Evolutionary conservation across 2,888 invertebrate genomes (phyloP).

Genomic region (Drosophila putrida): DNA sequence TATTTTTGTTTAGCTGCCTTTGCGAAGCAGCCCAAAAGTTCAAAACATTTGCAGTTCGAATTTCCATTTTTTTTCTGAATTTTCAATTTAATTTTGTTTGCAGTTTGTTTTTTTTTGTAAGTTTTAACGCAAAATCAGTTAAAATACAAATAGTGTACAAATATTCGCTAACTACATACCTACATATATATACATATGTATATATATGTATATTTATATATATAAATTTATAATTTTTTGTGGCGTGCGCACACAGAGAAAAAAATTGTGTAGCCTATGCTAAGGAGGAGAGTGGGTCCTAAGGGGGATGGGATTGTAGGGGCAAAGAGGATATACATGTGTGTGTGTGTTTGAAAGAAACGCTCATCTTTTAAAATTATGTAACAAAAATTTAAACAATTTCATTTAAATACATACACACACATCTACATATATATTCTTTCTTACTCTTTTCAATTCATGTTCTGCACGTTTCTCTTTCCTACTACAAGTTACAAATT

Average conservation of each 20-base stretch:
- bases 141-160: conserved; percentile 75
- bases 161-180: conserved; percentile 71
- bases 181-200: conserved; percentile 17
- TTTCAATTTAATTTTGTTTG: conserved; percentile 12
- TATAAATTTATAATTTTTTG: conserved; percentile 29
- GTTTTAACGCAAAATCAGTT: conserved; percentile 42
- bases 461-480: conserved; percentile 18
- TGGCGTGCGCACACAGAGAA: conserved; percentile 36
- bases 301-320: background rate
- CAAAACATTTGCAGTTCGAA: conserved; percentile 26
- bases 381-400: conserved; percentile 58
- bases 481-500: conserved; percentile 33
- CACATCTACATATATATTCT: conserved; percentile 1
- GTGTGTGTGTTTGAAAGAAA: conserved; percentile 27
- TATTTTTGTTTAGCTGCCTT: conserved; percentile 18
- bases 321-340: conserved; percentile 1
- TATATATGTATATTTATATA: conserved; percentile 2
- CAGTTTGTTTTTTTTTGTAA: conserved; percentile 15
- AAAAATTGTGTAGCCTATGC: conserved; percentile 44
- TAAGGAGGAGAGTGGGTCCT: conserved; percentile 8
- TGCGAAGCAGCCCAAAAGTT: conserved; percentile 21
- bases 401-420: conserved; percentile 36
- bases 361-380: conserved; percentile 54
- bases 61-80: conserved; percentile 9
- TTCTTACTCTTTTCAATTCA: conserved; percentile 12